phyloP scores from a whole-genome alignment of 2,888 invertebrate genomes.

The Ormyrus thymus region DNA sequence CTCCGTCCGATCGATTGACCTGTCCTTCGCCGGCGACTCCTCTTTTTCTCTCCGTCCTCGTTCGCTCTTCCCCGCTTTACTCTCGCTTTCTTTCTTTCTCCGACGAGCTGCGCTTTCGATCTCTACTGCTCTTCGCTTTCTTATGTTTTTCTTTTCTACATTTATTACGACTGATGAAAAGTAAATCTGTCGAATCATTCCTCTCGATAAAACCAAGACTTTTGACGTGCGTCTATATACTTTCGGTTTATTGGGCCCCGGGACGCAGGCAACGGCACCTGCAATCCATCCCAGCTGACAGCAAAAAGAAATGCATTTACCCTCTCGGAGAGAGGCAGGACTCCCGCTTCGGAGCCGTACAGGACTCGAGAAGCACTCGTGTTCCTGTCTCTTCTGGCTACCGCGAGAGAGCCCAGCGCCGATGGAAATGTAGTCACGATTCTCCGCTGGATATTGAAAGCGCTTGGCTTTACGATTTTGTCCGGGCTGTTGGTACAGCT shows the following conservation, averaged over 20 bases:
- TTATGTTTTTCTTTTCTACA: no score
- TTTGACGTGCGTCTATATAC: no score
- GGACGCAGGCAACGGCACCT: not conserved
- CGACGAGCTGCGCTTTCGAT: not conserved
- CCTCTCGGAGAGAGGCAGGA: not conserved
- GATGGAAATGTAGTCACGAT: no score
- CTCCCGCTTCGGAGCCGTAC: not conserved
- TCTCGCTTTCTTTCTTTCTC: slow-evolving; percentile 12
- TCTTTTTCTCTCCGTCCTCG: not conserved
- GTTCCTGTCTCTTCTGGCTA: slow-evolving; percentile 5
- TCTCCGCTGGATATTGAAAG: no score
- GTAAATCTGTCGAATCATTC: no score
- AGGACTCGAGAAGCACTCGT: not conserved
- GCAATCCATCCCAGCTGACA: slow-evolving; percentile 21
- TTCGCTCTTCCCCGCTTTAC: not conserved
- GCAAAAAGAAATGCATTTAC: slow-evolving; percentile 26
- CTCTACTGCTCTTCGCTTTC: not conserved
- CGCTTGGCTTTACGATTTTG: not conserved
- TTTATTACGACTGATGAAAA: no score
- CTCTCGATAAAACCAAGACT: no score
- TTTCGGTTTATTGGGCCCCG: no score
- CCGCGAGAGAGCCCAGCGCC: no score
- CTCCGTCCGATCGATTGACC: slow-evolving; percentile 45
- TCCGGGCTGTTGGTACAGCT: not conserved
- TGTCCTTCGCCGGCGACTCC: slow-evolving; percentile 12